Conservation (phyloP, 2,888 invertebrate species). For the Andrena chrysosceles region DNA sequence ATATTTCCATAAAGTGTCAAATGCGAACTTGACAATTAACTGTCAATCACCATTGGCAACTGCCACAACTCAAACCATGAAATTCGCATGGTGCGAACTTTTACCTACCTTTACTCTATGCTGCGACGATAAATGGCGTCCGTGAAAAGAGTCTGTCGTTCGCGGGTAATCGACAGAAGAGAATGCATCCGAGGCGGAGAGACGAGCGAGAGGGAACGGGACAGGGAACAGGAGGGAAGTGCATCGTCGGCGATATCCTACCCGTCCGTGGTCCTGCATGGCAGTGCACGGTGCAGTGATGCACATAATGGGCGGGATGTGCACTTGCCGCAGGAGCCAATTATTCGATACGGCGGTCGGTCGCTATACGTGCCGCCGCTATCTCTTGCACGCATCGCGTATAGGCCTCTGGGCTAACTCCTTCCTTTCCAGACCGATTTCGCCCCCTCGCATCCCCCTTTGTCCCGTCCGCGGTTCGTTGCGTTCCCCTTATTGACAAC, state of each 20-base stretch:
- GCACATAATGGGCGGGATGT: conserved; percentile 84
- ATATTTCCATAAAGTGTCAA: too few species aligned
- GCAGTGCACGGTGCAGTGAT: conserved; percentile 80
- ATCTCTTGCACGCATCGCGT: conserved; percentile 81
- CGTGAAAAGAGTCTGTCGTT: conserved; percentile 43
- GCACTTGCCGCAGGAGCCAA: conserved; percentile 85
- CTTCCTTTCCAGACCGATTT: conserved; percentile 70
- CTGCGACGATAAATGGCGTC: conserved; percentile 27
- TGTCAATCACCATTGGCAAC: too few species aligned
- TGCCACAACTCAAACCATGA: too few species aligned
- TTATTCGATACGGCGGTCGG: conserved; percentile 83
- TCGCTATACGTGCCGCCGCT: conserved; percentile 80
- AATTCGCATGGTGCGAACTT: too few species aligned
- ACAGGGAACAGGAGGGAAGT: conserved; percentile 56
- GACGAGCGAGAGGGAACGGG: conserved; percentile 14
- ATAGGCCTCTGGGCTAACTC: conserved; percentile 76
- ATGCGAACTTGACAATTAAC: too few species aligned
- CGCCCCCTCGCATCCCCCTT: conserved; percentile 46
- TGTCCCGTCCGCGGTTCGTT: conserved; percentile 41
- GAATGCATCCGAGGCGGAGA: conserved; percentile 15
- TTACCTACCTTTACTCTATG: too few species aligned
- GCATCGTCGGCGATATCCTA: conserved; percentile 70
- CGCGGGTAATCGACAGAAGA: conserved; percentile 50
- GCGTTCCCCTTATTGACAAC: conserved; percentile 50
- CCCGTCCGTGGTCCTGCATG: conserved; percentile 72